Percentiles rank a stretch among this genome's conserved stretches.
phyloP scores from a whole-genome alignment of 2,888 invertebrate genomes.

The Formica aserva region DNA sequence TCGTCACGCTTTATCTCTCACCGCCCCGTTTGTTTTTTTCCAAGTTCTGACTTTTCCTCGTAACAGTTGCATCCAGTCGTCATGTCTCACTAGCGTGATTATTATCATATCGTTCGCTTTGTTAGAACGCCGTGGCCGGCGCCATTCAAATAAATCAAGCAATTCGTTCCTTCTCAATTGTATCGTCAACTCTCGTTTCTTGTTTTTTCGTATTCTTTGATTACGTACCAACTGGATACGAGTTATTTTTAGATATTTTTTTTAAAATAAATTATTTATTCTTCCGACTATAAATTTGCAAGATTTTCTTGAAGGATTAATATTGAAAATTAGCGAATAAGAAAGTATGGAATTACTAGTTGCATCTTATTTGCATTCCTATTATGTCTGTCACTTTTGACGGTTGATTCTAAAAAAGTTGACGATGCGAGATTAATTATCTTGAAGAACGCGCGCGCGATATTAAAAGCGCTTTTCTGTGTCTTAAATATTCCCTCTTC shows the following conservation, averaged over 20 bases:
- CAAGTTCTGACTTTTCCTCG: constrained; percentile 23
- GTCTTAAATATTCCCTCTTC: constrained; percentile 24
- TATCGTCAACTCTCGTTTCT: constrained; percentile 38
- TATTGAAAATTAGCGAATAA: not conserved
- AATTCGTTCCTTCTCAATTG: constrained; percentile 28
- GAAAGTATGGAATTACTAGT: not conserved
- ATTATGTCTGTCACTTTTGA: not conserved
- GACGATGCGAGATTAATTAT: constrained; percentile 33
- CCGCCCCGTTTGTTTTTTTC: constrained; percentile 31
- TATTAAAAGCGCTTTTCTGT: constrained; percentile 38
- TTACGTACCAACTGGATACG: constrained; percentile 10
- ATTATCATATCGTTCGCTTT: constrained; percentile 46
- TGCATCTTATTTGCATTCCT: constrained; percentile 1
- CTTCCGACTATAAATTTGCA: not conserved
- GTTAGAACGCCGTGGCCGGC: constrained; percentile 17
- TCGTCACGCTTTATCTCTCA: constrained; percentile 40
- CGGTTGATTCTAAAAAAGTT: not conserved
- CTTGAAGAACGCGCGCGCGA: not conserved
- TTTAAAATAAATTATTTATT: constrained; percentile 3
- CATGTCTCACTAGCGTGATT: constrained; percentile 41
- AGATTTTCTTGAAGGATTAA: not conserved
- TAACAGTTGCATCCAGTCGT: constrained; percentile 54
- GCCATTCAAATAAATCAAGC: constrained; percentile 46
- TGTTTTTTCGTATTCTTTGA: constrained; percentile 32
- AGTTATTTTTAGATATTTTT: constrained; percentile 1